Conservation (phyloP, 2,888 invertebrate species). For the Chymomyza fuscimana region DNA sequence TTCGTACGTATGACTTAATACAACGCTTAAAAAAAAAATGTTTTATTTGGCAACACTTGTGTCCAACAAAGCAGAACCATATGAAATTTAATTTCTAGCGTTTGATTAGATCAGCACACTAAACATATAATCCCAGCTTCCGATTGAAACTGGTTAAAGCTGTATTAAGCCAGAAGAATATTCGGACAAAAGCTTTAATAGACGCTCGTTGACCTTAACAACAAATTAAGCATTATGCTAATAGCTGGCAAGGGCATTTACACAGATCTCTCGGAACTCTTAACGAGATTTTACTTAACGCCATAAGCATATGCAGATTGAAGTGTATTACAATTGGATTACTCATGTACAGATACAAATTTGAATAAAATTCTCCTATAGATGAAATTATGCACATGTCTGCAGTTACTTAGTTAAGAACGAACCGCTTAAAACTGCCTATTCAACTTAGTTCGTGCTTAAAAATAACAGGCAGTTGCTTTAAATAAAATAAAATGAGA, state of each 20-base stretch:
- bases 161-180: background rate
- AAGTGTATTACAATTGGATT: background rate
- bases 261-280: background rate
- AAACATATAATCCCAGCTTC: background rate
- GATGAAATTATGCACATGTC: background rate
- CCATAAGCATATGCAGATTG: background rate
- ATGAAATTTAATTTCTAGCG: background rate
- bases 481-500: background rate
- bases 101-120: background rate
- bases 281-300: background rate
- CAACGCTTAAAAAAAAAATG: background rate
- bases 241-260: background rate
- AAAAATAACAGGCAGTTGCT: background rate
- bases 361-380: background rate
- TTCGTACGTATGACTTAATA: background rate
- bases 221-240: constrained; percentile 27
- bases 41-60: background rate
- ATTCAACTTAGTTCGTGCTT: background rate
- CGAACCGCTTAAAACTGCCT: background rate
- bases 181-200: constrained; percentile 20
- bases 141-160: background rate
- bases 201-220: constrained; percentile 37
- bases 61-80: background rate
- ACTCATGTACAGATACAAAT: background rate
- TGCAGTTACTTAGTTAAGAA: background rate